Evolutionary conservation across 2,797 vertebrate species (phyloP).

Genomic region (Rhabdomys pumilio): DNA sequence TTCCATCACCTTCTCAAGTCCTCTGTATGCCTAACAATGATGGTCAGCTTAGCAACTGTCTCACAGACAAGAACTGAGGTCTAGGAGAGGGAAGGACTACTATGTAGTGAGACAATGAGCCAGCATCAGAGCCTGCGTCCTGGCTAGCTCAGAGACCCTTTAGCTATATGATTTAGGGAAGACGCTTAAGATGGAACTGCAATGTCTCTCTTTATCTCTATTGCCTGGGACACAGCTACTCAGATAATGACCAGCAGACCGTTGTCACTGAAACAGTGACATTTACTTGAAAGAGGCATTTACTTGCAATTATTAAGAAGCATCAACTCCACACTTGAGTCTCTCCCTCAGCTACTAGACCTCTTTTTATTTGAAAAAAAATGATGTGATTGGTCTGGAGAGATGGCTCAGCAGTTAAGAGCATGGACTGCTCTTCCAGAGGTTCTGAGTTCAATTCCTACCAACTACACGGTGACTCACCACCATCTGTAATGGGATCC

Average conservation of each 20-base stretch:
- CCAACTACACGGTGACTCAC: neutral
- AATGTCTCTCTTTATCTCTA: neutral
- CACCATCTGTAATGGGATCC: neutral
- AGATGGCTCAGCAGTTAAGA: neutral
- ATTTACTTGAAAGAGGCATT: neutral
- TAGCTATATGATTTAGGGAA: neutral
- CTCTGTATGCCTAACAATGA: neutral
- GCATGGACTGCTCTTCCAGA: neutral
- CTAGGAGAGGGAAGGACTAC: neutral
- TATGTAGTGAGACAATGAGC: neutral
- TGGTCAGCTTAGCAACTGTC: slow-evolving; percentile 9
- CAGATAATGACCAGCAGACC: neutral
- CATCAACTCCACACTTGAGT: neutral
- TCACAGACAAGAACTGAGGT: neutral
- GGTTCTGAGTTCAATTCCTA: neutral
- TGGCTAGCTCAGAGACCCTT: neutral
- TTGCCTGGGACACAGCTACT: neutral
- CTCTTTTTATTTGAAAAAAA: neutral
- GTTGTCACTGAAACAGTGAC: neutral
- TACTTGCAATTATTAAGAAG: neutral
- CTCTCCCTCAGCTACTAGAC: neutral
- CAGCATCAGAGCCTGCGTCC: neutral
- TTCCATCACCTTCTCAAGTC: neutral
- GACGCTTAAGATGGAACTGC: neutral
- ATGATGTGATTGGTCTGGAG: neutral